phyloP scores from a whole-genome alignment of 2,888 invertebrate genomes.

The Mantis religiosa region DNA sequence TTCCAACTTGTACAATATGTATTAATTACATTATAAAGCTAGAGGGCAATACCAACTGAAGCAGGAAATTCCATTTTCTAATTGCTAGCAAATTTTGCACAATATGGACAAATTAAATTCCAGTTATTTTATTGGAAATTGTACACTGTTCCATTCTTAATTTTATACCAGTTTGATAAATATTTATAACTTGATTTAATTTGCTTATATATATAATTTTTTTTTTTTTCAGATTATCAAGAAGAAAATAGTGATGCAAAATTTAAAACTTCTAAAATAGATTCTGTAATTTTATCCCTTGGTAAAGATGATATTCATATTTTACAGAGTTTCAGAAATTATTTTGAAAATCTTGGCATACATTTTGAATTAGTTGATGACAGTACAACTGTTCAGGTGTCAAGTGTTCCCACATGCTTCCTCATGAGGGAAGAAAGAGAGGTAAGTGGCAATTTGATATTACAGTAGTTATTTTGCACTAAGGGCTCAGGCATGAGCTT shows the following conservation, averaged over 20 bases:
- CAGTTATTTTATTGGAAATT: neutral
- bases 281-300: conserved; percentile 36
- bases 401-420: conserved; percentile 60
- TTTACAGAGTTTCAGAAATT: conserved; percentile 51
- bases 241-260: conserved; percentile 34
- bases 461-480: neutral
- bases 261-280: conserved; percentile 33
- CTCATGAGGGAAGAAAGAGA: conserved; percentile 52
- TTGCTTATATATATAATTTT: too few species aligned
- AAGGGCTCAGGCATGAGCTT: too few species aligned
- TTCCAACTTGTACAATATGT: too few species aligned
- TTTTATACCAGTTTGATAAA: too few species aligned
- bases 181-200: too few species aligned
- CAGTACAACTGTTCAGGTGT: conserved; percentile 46
- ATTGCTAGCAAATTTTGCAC: too few species aligned
- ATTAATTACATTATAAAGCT: too few species aligned
- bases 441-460: conserved; percentile 41
- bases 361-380: conserved; percentile 46
- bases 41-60: too few species aligned
- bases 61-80: too few species aligned
- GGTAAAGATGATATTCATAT: conserved; percentile 51
- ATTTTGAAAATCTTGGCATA: conserved; percentile 58
- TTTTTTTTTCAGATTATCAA: conserved; percentile 47
- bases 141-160: too few species aligned
- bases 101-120: neutral